Base-by-base conservation (phyloP, 2,797 vertebrate species). In the Tokudaia muenninki region DNA sequence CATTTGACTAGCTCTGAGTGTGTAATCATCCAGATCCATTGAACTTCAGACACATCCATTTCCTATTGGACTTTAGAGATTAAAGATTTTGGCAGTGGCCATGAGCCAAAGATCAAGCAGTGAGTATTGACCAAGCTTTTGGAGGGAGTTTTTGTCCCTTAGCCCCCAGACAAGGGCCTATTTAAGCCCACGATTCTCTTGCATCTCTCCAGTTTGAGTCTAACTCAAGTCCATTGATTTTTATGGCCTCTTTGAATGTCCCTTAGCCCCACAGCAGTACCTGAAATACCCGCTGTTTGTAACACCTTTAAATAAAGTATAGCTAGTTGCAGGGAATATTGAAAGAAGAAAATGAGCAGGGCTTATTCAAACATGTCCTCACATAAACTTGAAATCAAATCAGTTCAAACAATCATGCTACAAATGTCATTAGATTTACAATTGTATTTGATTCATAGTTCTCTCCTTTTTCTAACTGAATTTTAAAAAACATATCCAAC, bases 381-480 rank as follows among this genome's bases (percentile, higher is more conserved):
- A 95, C 94, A 77, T 50, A 93, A 24, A 92, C 21, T 86, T 94
- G 97, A 97, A 97, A 97, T 96, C 47, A 97, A 98, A 96, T 78
- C 1, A 31, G 75, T 41, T 29, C 44, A 77, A 93, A 0, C 82
- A 97, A 95, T 12, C n/a, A 13, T 77, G 26, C 52, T 89, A 91
- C 94, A 91, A 96, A 97, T 97, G 67, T 50, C 94, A 13, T 0
- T 83, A 88, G 6, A 50, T 94, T 97, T 31, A 75, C n/a, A 84
- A 95, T 96, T 96, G 80, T 31, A 90, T 59, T 94, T 92, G 82
- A 79, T 81, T 94, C 55, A 96, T 61, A 95, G 87, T 29, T 63
- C 87, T 95, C 87, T 97, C 93, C 78, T 97, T 98, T 98, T 97
- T 98, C 98, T 92, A 83, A 78, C 12, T 93, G 90, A 74, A 79